Percentiles rank a stretch among this genome's conserved stretches.
These are phyloP conservation scores for Caenorhabditis sp. DNA, from an alignment of 2,888 invertebrate species.

Conservation along the genomic window DNA sequence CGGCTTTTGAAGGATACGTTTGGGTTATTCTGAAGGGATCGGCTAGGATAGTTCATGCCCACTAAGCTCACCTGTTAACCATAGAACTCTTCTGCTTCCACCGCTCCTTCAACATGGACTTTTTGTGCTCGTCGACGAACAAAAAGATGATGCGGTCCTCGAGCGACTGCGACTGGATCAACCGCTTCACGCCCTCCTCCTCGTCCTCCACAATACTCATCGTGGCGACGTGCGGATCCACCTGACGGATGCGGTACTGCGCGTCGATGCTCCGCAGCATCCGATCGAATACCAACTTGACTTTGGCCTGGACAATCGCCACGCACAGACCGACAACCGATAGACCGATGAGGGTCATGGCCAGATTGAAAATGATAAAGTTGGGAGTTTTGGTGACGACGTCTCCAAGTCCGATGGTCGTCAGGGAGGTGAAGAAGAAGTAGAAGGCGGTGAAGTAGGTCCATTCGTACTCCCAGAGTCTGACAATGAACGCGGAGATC, in stretches of 20 bases:
- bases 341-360: slow-evolving; percentile 67
- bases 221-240: slow-evolving; percentile 69
- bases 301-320: slow-evolving; percentile 71
- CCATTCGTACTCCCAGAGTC: slow-evolving; percentile 72
- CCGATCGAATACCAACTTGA: slow-evolving; percentile 68
- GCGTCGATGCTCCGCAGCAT: slow-evolving; percentile 69
- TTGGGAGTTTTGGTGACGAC: slow-evolving; percentile 72
- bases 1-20: slow-evolving; percentile 69
- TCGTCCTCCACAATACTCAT: slow-evolving; percentile 71
- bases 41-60: background rate
- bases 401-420: slow-evolving; percentile 71
- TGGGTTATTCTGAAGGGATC: slow-evolving; percentile 63
- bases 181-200: slow-evolving; percentile 68
- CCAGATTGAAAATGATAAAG: slow-evolving; percentile 70
- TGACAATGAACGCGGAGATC: slow-evolving; percentile 63
- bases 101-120: slow-evolving; percentile 65
- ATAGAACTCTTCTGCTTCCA: slow-evolving; percentile 67
- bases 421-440: slow-evolving; percentile 72
- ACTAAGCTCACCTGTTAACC: slow-evolving; percentile 60
- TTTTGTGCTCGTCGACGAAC: slow-evolving; percentile 70
- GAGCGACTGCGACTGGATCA: slow-evolving; percentile 64
- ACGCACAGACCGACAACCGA: slow-evolving; percentile 70
- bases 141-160: slow-evolving; percentile 68
- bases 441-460: slow-evolving; percentile 72
- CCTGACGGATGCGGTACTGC: slow-evolving; percentile 67